These are phyloP conservation scores for Chaetophractus vellerosus DNA, from an alignment of 2,797 vertebrate species.

Conservation along the genomic window DNA sequence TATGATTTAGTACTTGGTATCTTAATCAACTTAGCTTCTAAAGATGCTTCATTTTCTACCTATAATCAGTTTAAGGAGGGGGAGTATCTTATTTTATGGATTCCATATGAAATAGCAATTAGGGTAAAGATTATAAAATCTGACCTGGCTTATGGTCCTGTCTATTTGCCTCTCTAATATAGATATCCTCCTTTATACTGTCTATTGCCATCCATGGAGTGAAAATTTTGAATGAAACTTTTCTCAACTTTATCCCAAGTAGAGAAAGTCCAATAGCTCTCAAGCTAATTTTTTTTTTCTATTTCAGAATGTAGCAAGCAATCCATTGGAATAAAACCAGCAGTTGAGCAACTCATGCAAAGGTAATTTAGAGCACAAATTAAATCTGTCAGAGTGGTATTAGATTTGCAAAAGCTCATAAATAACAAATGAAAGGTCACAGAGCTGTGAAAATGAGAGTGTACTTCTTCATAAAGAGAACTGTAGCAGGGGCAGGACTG, in stretches of 20 bases:
- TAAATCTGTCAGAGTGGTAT: constrained; percentile 85
- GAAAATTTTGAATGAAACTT: constrained; percentile 56
- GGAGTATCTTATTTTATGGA: neutral
- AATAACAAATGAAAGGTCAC: constrained; percentile 86
- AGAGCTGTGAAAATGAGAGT: constrained; percentile 83
- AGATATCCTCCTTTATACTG: neutral
- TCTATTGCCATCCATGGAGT: neutral
- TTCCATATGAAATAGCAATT: neutral
- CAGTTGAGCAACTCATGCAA: constrained; percentile 83
- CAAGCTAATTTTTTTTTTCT: constrained; percentile 17
- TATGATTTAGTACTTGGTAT: neutral
- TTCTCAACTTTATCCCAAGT: constrained; percentile 56
- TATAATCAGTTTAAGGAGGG: constrained; percentile 4
- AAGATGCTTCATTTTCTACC: constrained; percentile 41
- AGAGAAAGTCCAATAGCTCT: constrained; percentile 51
- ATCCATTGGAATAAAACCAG: constrained; percentile 79
- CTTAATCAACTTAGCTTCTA: neutral
- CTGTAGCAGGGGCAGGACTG: neutral
- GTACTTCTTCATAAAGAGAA: constrained; percentile 80
- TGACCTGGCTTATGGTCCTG: neutral
- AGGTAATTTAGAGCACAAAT: constrained; percentile 86
- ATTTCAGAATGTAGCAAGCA: constrained; percentile 73
- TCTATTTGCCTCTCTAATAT: neutral
- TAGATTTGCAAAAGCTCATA: constrained; percentile 85
- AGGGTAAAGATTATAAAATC: neutral